These are phyloP conservation scores for Philopedon plagiatum DNA, from an alignment of 2,888 invertebrate genomes.

Conservation along the genomic window DNA sequence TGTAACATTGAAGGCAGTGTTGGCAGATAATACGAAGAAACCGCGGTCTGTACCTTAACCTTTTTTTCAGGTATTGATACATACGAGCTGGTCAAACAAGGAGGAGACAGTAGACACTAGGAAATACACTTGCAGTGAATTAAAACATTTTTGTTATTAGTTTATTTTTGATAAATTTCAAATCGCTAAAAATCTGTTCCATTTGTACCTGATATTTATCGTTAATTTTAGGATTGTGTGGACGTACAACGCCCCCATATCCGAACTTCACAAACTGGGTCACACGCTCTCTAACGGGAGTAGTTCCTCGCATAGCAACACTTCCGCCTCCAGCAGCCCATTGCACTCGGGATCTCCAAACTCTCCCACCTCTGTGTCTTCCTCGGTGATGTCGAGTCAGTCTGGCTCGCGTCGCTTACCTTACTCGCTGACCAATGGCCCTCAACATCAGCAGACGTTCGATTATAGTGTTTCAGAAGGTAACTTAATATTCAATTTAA, in stretches of 20 bases:
- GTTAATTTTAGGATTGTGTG: slow-evolving; percentile 80
- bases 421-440: slow-evolving; percentile 67
- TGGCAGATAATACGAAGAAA: too few relatives aligned
- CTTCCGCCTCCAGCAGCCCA: slow-evolving; percentile 85
- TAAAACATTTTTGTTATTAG: too few relatives aligned
- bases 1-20: too few relatives aligned
- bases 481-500: too few relatives aligned
- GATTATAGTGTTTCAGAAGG: slow-evolving; percentile 87
- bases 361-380: slow-evolving; percentile 90
- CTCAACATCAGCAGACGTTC: slow-evolving; percentile 50
- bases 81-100: too few relatives aligned
- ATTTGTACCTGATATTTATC: too few relatives aligned
- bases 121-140: too few relatives aligned
- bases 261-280: slow-evolving; percentile 69
- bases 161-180: too few relatives aligned
- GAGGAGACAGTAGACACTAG: too few relatives aligned
- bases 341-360: slow-evolving; percentile 75
- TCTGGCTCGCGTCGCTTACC: slow-evolving; percentile 78
- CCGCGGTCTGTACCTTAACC: too few relatives aligned
- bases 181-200: too few relatives aligned
- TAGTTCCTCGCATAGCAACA: slow-evolving; percentile 73
- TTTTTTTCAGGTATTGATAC: too few relatives aligned
- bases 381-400: slow-evolving; percentile 87
- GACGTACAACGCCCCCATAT: slow-evolving; percentile 92
- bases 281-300: slow-evolving; percentile 75